Evolutionary conservation across 2,797 vertebrate genomes (phyloP).

Genomic region (Toxotes lorentzi): DNA sequence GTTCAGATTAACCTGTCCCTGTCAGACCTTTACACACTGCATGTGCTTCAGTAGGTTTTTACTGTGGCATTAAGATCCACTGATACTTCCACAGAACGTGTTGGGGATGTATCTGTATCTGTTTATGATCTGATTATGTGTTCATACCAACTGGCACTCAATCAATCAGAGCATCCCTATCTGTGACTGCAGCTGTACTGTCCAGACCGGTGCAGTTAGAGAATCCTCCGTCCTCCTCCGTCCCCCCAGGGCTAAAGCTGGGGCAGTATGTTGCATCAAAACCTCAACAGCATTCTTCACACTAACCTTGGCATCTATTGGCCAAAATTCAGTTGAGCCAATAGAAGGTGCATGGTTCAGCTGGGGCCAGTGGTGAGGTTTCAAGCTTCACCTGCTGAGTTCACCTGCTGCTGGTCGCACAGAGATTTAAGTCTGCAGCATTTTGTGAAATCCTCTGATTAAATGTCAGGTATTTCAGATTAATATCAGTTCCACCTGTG

Average conservation of each 20-base stretch:
- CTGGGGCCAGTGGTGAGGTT: conserved; percentile 86
- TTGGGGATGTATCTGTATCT: too few relatives aligned
- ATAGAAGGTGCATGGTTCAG: conserved; percentile 84
- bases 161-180: conserved; percentile 5
- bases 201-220: neutral
- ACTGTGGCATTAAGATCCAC: too few relatives aligned
- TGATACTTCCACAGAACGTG: too few relatives aligned
- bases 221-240: neutral
- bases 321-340: conserved; percentile 86
- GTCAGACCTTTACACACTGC: neutral
- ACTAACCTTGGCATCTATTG: conserved; percentile 83
- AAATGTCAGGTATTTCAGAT: neutral
- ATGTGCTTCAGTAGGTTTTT: neutral
- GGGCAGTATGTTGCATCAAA: neutral
- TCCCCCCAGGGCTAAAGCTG: neutral
- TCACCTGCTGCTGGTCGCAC: conserved; percentile 73
- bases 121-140: too few relatives aligned
- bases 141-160: neutral
- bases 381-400: conserved; percentile 85
- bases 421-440: neutral
- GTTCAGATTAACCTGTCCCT: neutral
- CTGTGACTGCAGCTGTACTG: too few relatives aligned
- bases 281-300: conserved; percentile 65
- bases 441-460: neutral
- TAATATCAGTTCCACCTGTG: neutral